A percentile compares a stretch with the other conserved stretches of the same genome.
phyloP scores from a whole-genome alignment of 2,888 invertebrate species.

The Prosopocoilus inquinatus region DNA sequence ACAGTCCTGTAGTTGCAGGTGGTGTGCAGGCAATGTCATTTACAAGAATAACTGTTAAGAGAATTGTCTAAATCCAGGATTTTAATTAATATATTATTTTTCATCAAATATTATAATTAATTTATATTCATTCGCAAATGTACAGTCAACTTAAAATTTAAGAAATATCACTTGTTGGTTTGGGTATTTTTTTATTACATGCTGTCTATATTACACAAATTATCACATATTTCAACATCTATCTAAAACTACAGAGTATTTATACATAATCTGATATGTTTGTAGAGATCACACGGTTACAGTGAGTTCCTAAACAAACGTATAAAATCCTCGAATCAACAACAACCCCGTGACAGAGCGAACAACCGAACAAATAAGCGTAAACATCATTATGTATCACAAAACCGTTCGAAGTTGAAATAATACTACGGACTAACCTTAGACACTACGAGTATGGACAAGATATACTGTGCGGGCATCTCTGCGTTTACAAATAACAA shows the following conservation, averaged over 20 bases:
- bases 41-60: too few species aligned
- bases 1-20: too few species aligned
- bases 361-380: slow-evolving; percentile 17
- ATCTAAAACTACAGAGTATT: slow-evolving; percentile 19
- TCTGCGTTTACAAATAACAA: slow-evolving; percentile 26
- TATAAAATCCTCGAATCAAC: slow-evolving; percentile 9
- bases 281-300: slow-evolving; percentile 28
- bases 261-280: slow-evolving; percentile 26
- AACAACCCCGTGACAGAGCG: slow-evolving; percentile 8
- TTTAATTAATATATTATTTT: too few species aligned
- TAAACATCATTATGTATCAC: slow-evolving; percentile 15
- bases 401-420: slow-evolving; percentile 12
- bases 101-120: slow-evolving; percentile 10
- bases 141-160: slow-evolving; percentile 5
- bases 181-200: too few species aligned
- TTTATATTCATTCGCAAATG: slow-evolving; percentile 17
- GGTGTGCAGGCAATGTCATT: too few species aligned
- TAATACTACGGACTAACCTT: slow-evolving; percentile 14
- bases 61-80: too few species aligned
- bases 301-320: slow-evolving; percentile 10
- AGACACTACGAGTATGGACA: slow-evolving; percentile 41
- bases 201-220: slow-evolving; percentile 20
- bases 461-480: slow-evolving; percentile 51
- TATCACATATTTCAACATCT: slow-evolving; percentile 29
- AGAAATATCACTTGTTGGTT: too few species aligned